Evolutionary conservation across 2,113 vertebrate species (phyloP).

Genomic region (Nicator chloris): DNA sequence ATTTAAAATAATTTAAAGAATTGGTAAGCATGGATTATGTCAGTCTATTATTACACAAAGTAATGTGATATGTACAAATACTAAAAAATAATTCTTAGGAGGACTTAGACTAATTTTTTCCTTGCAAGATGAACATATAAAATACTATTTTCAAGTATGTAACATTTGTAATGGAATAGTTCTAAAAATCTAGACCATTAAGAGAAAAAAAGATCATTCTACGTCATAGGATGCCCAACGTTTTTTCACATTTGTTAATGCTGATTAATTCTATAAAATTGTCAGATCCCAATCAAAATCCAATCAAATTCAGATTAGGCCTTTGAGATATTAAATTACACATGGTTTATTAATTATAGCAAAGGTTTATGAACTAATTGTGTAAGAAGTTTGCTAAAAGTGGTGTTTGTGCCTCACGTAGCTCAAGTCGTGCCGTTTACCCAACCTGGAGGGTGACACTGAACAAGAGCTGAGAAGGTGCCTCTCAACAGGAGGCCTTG

Average conservation of each 20-base stretch:
- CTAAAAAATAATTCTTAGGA: background rate
- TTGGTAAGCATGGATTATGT: background rate
- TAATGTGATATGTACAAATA: background rate
- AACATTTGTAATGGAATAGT: background rate
- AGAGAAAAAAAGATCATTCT: background rate
- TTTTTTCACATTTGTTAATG: background rate
- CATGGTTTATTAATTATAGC: accelerated
- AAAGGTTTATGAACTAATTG: background rate
- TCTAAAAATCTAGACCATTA: background rate
- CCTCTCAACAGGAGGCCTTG: background rate
- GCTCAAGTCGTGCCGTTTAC: accelerated
- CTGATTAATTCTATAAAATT: background rate
- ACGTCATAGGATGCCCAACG: accelerated
- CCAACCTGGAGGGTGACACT: background rate
- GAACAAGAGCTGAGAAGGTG: background rate
- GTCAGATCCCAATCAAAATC: background rate
- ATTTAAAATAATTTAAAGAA: too few relatives aligned
- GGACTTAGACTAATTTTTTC: background rate
- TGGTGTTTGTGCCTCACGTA: background rate
- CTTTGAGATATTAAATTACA: background rate
- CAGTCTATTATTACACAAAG: background rate
- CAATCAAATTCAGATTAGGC: background rate
- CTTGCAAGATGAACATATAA: background rate
- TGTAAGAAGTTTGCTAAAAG: background rate
- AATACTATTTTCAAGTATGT: background rate